Evolutionary conservation across 2,797 vertebrate genomes (phyloP).

Genomic region (Pipistrellus pipistrellus): DNA sequence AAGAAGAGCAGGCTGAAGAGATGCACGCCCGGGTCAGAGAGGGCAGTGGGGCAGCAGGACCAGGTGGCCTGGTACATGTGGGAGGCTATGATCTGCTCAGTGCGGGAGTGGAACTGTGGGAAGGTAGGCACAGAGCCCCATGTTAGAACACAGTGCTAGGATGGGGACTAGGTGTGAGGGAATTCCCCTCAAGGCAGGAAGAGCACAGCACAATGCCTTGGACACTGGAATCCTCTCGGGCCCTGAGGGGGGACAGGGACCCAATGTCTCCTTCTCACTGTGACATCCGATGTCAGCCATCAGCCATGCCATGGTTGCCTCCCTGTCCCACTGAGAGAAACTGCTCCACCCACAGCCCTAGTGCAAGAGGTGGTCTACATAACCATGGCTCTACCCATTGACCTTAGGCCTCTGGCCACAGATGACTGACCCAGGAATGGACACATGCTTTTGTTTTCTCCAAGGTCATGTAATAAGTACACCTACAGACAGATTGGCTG

Average conservation of each 20-base stretch:
- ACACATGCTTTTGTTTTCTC: not conserved
- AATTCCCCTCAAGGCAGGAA: not conserved
- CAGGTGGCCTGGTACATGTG: not conserved
- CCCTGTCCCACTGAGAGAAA: not conserved
- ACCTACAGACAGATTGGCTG: not conserved
- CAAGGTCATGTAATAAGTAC: not conserved
- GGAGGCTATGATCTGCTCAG: not conserved
- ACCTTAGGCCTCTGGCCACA: not conserved
- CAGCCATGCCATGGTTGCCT: not conserved
- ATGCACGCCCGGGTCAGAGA: not conserved
- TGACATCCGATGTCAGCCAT: not conserved
- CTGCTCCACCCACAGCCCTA: not conserved
- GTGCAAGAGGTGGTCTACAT: not conserved
- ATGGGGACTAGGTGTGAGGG: not conserved
- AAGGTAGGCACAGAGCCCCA: not conserved
- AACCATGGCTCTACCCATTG: not conserved
- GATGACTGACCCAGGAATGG: not conserved
- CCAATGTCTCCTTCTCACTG: not conserved
- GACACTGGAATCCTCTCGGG: not conserved
- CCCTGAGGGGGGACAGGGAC: not conserved
- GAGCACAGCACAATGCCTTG: not conserved
- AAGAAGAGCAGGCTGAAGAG: not conserved
- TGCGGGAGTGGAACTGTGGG: not conserved
- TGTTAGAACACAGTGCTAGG: not conserved
- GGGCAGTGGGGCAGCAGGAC: too few species aligned